A percentile compares a stretch with the other conserved stretches of the same genome.
phyloP scores from a whole-genome alignment of 2,113 vertebrate genomes.

The Ibidorhyncha struthersii region DNA sequence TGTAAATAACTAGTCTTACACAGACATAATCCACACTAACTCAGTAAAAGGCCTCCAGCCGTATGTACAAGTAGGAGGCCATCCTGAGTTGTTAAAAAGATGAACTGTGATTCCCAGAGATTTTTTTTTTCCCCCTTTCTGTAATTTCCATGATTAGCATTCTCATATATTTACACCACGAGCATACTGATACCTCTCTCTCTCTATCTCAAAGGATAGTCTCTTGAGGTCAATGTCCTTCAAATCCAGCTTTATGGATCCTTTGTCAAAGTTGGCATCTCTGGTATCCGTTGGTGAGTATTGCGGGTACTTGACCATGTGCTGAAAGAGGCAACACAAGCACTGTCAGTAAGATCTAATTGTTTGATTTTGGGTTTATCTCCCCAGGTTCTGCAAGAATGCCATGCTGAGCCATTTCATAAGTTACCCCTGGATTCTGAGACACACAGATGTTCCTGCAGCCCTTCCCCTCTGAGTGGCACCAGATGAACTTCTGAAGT shows the following conservation, averaged over 20 bases:
- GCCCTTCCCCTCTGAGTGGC: not conserved
- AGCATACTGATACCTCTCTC: slow-evolving; percentile 79
- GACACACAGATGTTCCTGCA: not conserved
- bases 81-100: not conserved
- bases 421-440: not conserved
- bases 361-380: not conserved
- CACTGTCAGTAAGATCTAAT: not conserved
- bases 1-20: not conserved
- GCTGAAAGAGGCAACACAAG: slow-evolving; percentile 39
- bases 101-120: not conserved
- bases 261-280: slow-evolving; percentile 75
- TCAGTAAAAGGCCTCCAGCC: not conserved
- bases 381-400: not conserved
- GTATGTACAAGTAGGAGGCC: not conserved
- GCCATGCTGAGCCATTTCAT: not conserved
- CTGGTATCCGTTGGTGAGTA: slow-evolving; percentile 69
- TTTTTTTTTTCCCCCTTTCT: not conserved
- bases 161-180: not conserved
- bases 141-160: not conserved
- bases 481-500: not conserved
- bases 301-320: slow-evolving; percentile 26
- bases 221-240: slow-evolving; percentile 92
- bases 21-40: not conserved
- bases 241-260: slow-evolving; percentile 80
- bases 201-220: slow-evolving; percentile 92